Evolutionary conservation across 2,797 vertebrate genomes (phyloP).

Genomic region (Rhinogobio ventralis): DNA sequence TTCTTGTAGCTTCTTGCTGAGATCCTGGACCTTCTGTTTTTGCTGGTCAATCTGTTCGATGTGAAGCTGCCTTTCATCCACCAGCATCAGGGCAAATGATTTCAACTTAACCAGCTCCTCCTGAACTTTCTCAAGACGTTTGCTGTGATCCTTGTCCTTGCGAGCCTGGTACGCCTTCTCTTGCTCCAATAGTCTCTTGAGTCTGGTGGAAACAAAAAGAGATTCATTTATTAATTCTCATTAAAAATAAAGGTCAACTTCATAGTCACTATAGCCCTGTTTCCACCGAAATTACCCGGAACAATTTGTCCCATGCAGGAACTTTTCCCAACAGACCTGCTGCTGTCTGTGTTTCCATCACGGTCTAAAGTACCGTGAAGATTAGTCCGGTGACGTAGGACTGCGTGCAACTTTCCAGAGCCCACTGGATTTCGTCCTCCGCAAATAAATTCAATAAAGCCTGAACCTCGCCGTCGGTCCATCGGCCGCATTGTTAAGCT

Average conservation of each 20-base stretch:
- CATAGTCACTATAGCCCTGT: no score
- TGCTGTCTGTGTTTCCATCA: no score
- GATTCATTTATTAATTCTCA: slow-evolving; percentile 15
- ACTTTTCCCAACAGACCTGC: no score
- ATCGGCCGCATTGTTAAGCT: no score
- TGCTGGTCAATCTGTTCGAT: slow-evolving; percentile 91
- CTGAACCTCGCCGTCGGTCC: no score
- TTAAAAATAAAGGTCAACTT: background rate
- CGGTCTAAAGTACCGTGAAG: no score
- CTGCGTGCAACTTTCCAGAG: no score
- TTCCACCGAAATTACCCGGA: no score
- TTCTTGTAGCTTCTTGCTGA: slow-evolving; percentile 87
- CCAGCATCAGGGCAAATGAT: slow-evolving; percentile 95
- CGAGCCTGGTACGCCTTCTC: slow-evolving; percentile 92
- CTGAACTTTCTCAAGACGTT: slow-evolving; percentile 85
- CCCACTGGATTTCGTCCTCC: no score
- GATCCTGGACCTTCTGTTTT: slow-evolving; percentile 89
- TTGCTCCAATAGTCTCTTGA: slow-evolving; percentile 94
- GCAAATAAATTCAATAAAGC: no score
- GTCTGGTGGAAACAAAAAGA: slow-evolving; percentile 72
- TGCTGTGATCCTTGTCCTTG: slow-evolving; percentile 91
- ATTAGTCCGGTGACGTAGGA: no score
- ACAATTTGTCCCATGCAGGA: no score
- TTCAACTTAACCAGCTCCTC: slow-evolving; percentile 93
- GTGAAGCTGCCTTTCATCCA: slow-evolving; percentile 94